Evolutionary conservation across 2,888 invertebrate genomes (phyloP).

Genomic region (Biston betularia): DNA sequence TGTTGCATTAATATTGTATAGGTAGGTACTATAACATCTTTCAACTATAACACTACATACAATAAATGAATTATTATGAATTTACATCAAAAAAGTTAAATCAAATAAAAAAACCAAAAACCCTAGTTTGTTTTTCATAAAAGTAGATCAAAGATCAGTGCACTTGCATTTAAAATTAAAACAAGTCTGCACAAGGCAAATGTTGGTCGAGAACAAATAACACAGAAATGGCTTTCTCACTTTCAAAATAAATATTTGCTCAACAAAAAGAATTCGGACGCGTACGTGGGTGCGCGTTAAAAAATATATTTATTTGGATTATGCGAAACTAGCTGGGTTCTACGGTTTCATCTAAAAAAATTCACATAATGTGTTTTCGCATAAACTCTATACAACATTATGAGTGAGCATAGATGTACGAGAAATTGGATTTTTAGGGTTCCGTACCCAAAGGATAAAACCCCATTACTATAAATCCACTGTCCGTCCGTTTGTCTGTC

Average conservation of each 20-base stretch:
- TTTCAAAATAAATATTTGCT: slow-evolving; percentile 61
- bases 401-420: neutral
- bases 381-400: neutral
- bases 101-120: neutral
- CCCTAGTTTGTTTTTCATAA: neutral
- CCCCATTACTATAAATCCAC: too few relatives aligned
- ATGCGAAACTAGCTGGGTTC: slow-evolving; percentile 7
- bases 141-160: slow-evolving; percentile 31
- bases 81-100: neutral
- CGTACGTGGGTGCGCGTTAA: slow-evolving; percentile 45
- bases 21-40: too few relatives aligned
- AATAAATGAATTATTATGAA: too few relatives aligned
- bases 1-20: too few relatives aligned
- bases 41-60: too few relatives aligned
- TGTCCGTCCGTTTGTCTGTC: too few relatives aligned
- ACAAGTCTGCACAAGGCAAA: slow-evolving; percentile 46
- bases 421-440: too few relatives aligned
- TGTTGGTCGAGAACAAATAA: slow-evolving; percentile 51
- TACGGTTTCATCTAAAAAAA: neutral
- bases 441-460: too few relatives aligned
- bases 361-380: neutral
- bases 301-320: slow-evolving; percentile 33
- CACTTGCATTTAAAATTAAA: slow-evolving; percentile 31
- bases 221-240: slow-evolving; percentile 47
- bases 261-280: slow-evolving; percentile 43